Evolutionary conservation across 1,140 invertebrate species (phyloP), one percentile per base, ranked within the genome.

Genomic region (Dreissena rostriformis): DNA sequence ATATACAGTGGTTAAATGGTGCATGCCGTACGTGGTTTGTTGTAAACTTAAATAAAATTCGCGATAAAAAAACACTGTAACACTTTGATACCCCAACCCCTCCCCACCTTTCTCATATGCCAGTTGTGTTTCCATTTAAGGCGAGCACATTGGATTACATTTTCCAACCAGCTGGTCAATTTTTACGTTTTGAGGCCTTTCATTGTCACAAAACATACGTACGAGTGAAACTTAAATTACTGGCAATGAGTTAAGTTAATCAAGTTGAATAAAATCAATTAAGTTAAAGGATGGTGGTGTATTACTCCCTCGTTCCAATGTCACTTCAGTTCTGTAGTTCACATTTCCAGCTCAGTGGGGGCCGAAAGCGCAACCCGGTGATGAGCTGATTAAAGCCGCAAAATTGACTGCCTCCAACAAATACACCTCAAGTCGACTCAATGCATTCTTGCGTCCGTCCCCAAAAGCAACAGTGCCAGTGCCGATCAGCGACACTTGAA

Each of bases 401-500:
- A 24, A 17, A 26, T 77, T 51, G 67, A 67, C 53, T 67, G 75
- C 15, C 49, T 66, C 75, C 66, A 53, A 67, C 66, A 22, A 53
- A 52, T 49, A 5, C 28, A 77, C 75, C 66, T 67, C 67, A 53
- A 77, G 63, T 51, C 67, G 22, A 65, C 29, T 77, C 22, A 65
- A 29, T n/a, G 22, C 75, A 26, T 67, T 6, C 12, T 66, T 26
- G 75, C 67, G 75, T 67, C 66, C 66, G 51, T 49, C 5, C 75
- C 75, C 39, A 49, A 15, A 77, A 77, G 39, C 24, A 67, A 77
- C 66, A 77, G 65, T 61, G 63, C 10, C 39, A 49, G 57, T 67
- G 49, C 39, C 39, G 39, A 39, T 39, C 39, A 39, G 51, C 29
- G 29, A 52, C 28, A 55, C 49, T 55, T 8, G 26, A 49, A 79